Evolutionary conservation across 2,888 invertebrate genomes (phyloP).

Genomic region (Blomia tropicalis): DNA sequence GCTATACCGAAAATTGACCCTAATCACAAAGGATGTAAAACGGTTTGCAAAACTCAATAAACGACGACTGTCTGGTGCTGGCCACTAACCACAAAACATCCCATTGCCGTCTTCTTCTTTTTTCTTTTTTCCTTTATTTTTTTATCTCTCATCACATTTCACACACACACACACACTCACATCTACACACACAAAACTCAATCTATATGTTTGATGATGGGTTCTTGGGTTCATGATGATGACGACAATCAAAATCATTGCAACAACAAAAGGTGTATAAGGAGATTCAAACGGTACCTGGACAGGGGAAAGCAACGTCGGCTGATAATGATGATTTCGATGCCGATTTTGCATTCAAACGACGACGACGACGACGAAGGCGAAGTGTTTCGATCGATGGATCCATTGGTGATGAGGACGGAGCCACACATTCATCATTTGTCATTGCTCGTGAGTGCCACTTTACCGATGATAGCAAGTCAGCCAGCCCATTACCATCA

Average conservation of each 20-base stretch:
- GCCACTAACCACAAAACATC: too few species aligned
- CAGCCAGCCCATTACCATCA: background rate
- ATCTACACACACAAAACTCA: too few species aligned
- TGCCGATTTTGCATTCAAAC: slow-evolving; percentile 1
- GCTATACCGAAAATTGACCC: background rate
- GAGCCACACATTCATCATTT: background rate
- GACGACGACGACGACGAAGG: background rate
- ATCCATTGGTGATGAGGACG: background rate
- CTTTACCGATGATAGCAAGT: slow-evolving; percentile 10
- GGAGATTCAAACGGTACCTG: background rate
- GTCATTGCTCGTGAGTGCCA: slow-evolving; percentile 11
- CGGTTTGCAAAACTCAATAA: slow-evolving; percentile 6
- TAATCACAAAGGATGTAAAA: slow-evolving; percentile 9
- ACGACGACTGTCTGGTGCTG: too few species aligned
- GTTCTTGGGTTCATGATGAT: too few species aligned
- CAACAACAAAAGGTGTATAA: slow-evolving; percentile 1
- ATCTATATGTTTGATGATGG: too few species aligned
- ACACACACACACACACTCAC: background rate
- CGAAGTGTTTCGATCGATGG: background rate
- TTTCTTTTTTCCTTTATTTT: background rate
- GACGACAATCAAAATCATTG: background rate
- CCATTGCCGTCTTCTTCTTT: background rate
- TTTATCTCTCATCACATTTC: background rate
- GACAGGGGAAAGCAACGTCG: background rate
- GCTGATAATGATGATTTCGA: background rate